Base-by-base conservation (phyloP, 1,140 invertebrate genomes). In the Achroia grisella region DNA sequence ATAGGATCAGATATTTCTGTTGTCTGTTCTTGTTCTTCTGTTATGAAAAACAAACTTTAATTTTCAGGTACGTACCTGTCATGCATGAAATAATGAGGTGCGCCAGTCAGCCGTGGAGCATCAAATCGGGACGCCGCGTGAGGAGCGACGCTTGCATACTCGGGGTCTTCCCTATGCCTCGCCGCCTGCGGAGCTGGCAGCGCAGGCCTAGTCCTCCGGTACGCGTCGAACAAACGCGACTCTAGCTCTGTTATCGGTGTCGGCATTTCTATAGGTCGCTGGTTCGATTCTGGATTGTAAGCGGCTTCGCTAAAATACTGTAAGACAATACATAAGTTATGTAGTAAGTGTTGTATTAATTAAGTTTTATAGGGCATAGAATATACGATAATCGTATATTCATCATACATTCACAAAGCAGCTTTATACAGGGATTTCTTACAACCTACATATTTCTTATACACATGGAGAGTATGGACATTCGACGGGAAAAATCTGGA, bases 231-330 rank as follows among this genome's bases (percentile, higher is more conserved):
- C 60, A 78, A 65, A 44, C 67, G 75, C 55, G 71, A 74, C 55
- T 77, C 80, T 62, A 71, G 80, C 52, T 76, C 83, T 8, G 68
- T 68, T 15, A 71, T 69, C 36, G 68, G 73, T 12, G 76, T 79
- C 36, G 76, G 78, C 79, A 80, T 86, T 8, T 84, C 80, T 46
- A 63, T 28, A 1, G 50, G 67, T 65, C 91, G 87, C 70, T 91
- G 92, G 86, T 95, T 95, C 48, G 93, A 92, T 74, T 94, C 91
- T 15, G 94, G 94, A 71, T 94, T 94, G 72, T 96, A 93, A 2
- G 94, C 94, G 35, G 93, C 93, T 72, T 95, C 93, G 41, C 93
- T 91, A 75, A 95, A 96, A 85, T 94, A 95, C 94, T 96, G 83
- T 5, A 78, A 86, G 62, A 8, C 13, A 39, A 34, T 15, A 3